phyloP scores from a whole-genome alignment of 2,797 vertebrate genomes.

The Heterohyrax brucei region DNA sequence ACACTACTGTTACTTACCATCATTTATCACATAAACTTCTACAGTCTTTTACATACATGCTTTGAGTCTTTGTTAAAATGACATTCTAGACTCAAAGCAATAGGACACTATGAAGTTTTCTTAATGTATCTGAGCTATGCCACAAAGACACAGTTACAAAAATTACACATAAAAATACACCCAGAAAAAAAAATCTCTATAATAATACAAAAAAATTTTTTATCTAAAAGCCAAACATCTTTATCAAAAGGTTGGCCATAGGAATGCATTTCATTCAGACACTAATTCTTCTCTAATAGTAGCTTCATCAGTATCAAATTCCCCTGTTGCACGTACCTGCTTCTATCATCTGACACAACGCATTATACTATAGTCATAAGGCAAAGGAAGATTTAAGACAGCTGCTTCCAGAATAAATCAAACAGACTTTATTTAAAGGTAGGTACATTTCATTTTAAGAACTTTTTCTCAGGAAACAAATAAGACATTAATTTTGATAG shows the following conservation, averaged over 20 bases:
- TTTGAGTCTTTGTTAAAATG: constrained; percentile 8
- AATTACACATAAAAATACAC: background rate
- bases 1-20: background rate
- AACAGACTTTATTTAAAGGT: constrained; percentile 74
- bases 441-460: constrained; percentile 70
- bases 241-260: constrained; percentile 14
- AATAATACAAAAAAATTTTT: constrained; percentile 69
- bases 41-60: constrained; percentile 26
- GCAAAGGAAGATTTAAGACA: constrained; percentile 62
- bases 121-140: background rate
- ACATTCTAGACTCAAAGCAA: background rate
- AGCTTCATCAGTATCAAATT: background rate
- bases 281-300: constrained; percentile 35
- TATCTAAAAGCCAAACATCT: constrained; percentile 55
- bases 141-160: background rate
- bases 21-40: background rate
- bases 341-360: constrained; percentile 49
- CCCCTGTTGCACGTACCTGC: background rate
- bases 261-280: background rate
- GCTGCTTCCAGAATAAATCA: constrained; percentile 54
- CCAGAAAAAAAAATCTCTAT: constrained; percentile 8
- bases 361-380: constrained; percentile 45
- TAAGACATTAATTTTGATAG: constrained; percentile 77
- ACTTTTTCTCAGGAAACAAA: constrained; percentile 52
- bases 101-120: background rate